A percentile compares a stretch with the other conserved stretches of the same genome.
phyloP scores from a whole-genome alignment of 2,113 vertebrate genomes.

The Otolemur garnettii region DNA sequence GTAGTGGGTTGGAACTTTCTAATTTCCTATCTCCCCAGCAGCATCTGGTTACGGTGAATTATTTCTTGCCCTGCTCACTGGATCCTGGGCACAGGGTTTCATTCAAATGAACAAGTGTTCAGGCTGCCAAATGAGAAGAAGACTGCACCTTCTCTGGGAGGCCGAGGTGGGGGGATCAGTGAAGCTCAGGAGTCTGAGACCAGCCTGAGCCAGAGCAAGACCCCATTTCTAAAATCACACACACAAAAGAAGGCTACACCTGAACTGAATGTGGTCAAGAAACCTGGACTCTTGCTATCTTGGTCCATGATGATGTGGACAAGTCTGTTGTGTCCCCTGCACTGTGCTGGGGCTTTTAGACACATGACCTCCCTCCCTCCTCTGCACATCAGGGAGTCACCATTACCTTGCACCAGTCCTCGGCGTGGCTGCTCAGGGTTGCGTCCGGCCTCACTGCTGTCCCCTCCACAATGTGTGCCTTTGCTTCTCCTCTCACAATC shows the following conservation, averaged over 20 bases:
- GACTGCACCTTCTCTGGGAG: too few relatives aligned
- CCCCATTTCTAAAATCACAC: too few relatives aligned
- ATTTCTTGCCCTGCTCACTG: neutral
- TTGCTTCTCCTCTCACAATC: neutral
- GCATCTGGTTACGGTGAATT: neutral
- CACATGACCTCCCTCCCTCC: neutral
- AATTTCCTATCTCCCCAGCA: neutral
- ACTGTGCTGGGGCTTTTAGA: neutral
- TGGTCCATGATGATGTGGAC: neutral
- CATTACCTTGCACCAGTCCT: neutral
- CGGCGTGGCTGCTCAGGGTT: neutral
- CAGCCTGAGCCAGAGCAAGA: too few relatives aligned
- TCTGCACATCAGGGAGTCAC: too few relatives aligned
- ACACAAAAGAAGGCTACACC: neutral
- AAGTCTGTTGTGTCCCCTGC: neutral
- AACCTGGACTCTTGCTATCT: neutral
- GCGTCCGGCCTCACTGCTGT: neutral
- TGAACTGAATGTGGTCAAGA: neutral
- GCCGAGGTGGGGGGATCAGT: too few relatives aligned
- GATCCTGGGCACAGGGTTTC: neutral
- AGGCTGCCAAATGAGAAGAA: neutral
- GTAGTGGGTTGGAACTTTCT: neutral
- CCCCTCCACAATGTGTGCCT: neutral
- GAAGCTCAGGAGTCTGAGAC: too few relatives aligned
- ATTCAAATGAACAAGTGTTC: neutral